Evolutionary conservation across 2,888 invertebrate species (phyloP), one percentile per base, ranked within the genome.

Genomic region (Spilosoma lubricipeda): DNA sequence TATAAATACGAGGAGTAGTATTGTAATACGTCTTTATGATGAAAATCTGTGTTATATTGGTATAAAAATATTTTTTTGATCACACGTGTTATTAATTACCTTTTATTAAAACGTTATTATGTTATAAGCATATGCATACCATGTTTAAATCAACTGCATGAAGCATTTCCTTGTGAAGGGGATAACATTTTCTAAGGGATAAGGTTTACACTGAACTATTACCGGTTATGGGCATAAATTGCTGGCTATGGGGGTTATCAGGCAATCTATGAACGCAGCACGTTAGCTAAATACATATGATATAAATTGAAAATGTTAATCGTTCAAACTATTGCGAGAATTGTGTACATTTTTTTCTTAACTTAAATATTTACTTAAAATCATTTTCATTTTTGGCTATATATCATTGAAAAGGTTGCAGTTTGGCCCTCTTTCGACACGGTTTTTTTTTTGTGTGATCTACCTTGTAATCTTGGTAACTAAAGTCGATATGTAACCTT

Each of bases 201-300:
- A 70, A 65, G 74, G 73, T 67, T 75, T 76, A 77, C 73, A 45
- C 79, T 84, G 84, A 85, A 85, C 86, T 86, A 82, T 80, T 73
- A 82, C 72, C 79, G 81, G 85, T 86, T 87, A 88, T 88, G 85
- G 83, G 82, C 85, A 88, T 87, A 89, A 89, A 89, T 88, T 85
- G 85, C 79, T 70, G 72, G 81, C 71, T 80, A 72, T 76, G 75
- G 74, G 77, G 63, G 82, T 84, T 90, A 90, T 90, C 90, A 79
- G 70, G 78, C 81, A 77, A 90, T 90, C 89, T 86, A 85, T 87
- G 86, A 83, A 85, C 83, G 85, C 79, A 73, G 79, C 81, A 82
- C 82, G 84, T 79, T 84, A 77, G 77, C 66, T 52, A 56, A 56
- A 56, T 56, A 56, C 48, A 52, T 52, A 30, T 52, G 77, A 70